Percentiles rank a stretch among this genome's conserved stretches.
Conservation (phyloP, 1,140 invertebrate species). For the Pantala flavescens region DNA sequence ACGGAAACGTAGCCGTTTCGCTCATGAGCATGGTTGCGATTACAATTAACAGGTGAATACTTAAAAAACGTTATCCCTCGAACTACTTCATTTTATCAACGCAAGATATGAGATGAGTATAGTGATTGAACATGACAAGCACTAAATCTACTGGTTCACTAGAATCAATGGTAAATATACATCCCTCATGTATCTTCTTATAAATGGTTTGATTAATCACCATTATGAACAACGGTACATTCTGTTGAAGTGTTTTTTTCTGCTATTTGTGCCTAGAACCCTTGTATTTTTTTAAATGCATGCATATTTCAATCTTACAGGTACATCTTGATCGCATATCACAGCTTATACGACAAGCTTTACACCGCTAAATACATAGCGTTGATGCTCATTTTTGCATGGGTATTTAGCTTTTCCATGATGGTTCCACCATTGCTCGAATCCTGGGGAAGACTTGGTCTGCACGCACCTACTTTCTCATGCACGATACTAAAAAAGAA, state of each 20-base stretch:
- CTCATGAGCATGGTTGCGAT: slow-evolving; percentile 82
- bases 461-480: slow-evolving; percentile 66
- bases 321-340: slow-evolving; percentile 70
- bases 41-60: slow-evolving; percentile 68
- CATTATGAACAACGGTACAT: no score
- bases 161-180: no score
- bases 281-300: not conserved
- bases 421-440: slow-evolving; percentile 65
- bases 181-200: no score
- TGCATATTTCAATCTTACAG: slow-evolving; percentile 38
- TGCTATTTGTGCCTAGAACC: no score
- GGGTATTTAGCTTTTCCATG: slow-evolving; percentile 53
- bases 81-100: no score
- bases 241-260: no score
- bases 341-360: slow-evolving; percentile 59
- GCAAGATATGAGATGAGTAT: no score
- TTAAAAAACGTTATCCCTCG: not conserved
- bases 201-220: no score
- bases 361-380: slow-evolving; percentile 60
- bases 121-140: no score
- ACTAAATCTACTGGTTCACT: no score
- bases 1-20: slow-evolving; percentile 78
- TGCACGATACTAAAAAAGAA: slow-evolving; percentile 74
- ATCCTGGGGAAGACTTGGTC: slow-evolving; percentile 70
- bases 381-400: slow-evolving; percentile 63